A percentile compares a stretch with the other conserved stretches of the same genome.
Evolutionary conservation across 2,113 vertebrate species (phyloP).

Genomic region (Thalassoma bifasciatum): DNA sequence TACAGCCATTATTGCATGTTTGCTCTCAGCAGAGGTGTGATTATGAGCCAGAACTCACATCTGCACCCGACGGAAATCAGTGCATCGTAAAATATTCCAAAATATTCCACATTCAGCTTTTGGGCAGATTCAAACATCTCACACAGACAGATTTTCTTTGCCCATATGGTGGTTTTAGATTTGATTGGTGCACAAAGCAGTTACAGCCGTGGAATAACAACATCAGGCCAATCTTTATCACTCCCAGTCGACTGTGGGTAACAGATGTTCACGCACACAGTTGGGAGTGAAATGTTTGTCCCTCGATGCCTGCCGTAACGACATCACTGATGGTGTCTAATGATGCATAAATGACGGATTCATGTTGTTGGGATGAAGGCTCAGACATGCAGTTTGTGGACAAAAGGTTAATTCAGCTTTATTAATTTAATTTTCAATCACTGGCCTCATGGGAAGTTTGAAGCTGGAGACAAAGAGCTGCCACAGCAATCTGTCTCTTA

Average conservation of each 20-base stretch:
- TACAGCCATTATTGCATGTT: neutral
- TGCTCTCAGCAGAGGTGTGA: neutral
- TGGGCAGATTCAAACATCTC: neutral
- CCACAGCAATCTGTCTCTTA: neutral
- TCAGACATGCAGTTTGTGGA: neutral
- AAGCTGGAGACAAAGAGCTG: neutral
- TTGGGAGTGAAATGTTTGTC: conserved; percentile 4
- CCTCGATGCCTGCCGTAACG: conserved; percentile 2
- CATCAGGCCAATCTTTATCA: conserved; percentile 43
- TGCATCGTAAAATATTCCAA: neutral
- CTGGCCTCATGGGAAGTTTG: neutral
- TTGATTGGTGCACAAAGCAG: conserved; percentile 21
- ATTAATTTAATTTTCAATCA: neutral
- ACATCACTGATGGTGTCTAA: conserved; percentile 28
- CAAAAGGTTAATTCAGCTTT: neutral
- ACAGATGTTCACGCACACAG: conserved; percentile 54
- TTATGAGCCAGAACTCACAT: conserved; percentile 9
- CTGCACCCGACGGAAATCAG: neutral
- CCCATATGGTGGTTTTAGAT: conserved; percentile 18
- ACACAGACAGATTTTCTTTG: neutral
- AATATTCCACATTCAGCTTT: too few species aligned
- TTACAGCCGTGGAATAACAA: conserved; percentile 40
- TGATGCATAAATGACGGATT: conserved; percentile 22
- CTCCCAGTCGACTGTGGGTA: conserved; percentile 25
- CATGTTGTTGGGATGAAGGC: neutral